Conservation (phyloP, 2,113 vertebrate genomes). For the Heterocephalus glaber region DNA sequence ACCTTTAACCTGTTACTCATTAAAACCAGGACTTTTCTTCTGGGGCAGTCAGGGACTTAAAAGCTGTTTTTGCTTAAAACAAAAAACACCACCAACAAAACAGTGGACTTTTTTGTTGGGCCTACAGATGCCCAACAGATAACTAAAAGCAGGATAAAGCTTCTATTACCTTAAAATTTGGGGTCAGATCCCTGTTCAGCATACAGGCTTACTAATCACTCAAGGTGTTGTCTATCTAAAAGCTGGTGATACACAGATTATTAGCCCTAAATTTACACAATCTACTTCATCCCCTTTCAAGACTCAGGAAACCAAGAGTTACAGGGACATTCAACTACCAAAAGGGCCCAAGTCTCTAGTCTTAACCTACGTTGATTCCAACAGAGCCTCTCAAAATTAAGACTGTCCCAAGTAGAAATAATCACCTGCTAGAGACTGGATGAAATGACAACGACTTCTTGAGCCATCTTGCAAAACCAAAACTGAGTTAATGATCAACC, state of each 20-base stretch:
- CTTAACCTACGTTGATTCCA: neutral
- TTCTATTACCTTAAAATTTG: too few species aligned
- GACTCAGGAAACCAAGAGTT: neutral
- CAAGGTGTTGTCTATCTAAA: too few species aligned
- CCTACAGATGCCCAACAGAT: neutral
- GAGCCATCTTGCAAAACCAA: neutral
- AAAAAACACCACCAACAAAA: too few species aligned
- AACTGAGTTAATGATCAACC: neutral
- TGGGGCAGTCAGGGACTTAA: too few species aligned
- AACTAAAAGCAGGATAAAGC: neutral
- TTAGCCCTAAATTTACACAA: neutral
- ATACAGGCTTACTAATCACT: too few species aligned
- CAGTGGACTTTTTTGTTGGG: neutral
- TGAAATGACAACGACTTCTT: neutral
- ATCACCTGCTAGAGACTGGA: neutral
- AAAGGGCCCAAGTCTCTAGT: neutral
- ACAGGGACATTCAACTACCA: neutral
- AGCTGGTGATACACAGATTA: neutral
- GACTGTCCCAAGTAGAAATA: neutral
- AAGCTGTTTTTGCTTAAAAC: too few species aligned
- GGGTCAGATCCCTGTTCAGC: too few species aligned
- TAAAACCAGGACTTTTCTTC: neutral
- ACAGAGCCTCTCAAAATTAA: too few species aligned
- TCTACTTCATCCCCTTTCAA: too few species aligned
- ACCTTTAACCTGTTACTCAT: neutral